Evolutionary conservation across 2,113 vertebrate species (phyloP), one percentile per base, ranked within the genome.

Genomic region (Syngnathus scovelli): DNA sequence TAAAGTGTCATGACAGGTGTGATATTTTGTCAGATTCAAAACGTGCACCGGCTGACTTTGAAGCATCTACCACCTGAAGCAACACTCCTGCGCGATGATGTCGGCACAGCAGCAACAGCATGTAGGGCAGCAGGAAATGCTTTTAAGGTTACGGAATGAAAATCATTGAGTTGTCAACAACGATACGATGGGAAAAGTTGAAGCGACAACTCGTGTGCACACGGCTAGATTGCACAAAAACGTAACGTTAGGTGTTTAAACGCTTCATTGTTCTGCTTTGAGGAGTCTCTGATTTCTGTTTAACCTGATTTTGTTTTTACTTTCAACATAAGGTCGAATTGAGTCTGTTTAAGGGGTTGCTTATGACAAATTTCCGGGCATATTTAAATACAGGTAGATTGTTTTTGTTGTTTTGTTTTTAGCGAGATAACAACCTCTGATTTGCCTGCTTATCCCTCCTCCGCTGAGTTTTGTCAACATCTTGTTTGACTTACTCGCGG

Each of bases 1-100:
- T 79, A 60, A 85, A 67, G 58, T 72, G 77, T 69, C 49, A 18
- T 78, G 85, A 81, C 83, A 86, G 81, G 86, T 85, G 87, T 85
- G 84, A 88, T 79, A 83, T 79, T 81, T 77, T 78, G 81, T 86
- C 77, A 68, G 65, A 68, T 76, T 76, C 36, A 71, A 43, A 79
- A 58, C 61, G 60, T 43, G 59, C 54, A 36, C 49, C 46, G 67
- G 33, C 38, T 38, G 65, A 39, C 55, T 71, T 58, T 56, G 65
- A 68, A 74, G 65, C 60, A 55, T 75, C 64, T 71, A 81, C 59
- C 68, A 61, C 63, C 60, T 61, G 64, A 81, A 64, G 62, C 64
- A 62, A 27, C 61, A 33, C 58, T 44, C 21, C 19, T 70, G 61
- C 38, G 67, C 77, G 72, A 80, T 71, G 71, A 16, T 72, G 60